These are phyloP conservation scores for Drosophila imparisetae DNA, from an alignment of 2,888 invertebrate genomes.

Conservation along the genomic window DNA sequence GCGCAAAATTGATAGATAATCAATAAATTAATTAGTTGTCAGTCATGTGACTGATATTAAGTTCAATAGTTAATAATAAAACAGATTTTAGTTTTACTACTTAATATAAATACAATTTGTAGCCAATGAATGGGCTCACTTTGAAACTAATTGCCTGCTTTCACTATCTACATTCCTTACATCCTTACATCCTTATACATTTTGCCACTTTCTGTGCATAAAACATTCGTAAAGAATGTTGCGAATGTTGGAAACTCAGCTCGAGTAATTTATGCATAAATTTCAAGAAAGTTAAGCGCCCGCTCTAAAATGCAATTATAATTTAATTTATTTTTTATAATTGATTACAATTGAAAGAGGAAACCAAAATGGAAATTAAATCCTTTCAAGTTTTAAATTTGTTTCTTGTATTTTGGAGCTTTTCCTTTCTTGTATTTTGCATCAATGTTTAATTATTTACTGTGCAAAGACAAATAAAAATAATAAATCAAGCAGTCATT, in stretches of 20 bases:
- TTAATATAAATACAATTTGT: not conserved
- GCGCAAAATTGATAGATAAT: not conserved
- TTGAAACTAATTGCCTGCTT: not conserved
- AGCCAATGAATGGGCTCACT: not conserved
- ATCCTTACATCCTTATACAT: not conserved
- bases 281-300: too few relatives aligned
- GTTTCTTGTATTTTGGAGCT: too few relatives aligned
- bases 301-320: too few relatives aligned
- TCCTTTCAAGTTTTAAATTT: too few relatives aligned
- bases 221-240: not conserved
- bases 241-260: too few relatives aligned
- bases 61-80: not conserved
- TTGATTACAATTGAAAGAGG: not conserved
- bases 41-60: not conserved
- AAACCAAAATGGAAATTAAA: not conserved
- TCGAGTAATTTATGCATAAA: too few relatives aligned
- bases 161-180: not conserved
- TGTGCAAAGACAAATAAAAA: not conserved
- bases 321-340: too few relatives aligned
- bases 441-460: not conserved
- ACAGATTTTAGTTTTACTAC: not conserved
- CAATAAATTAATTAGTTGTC: not conserved
- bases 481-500: not conserved
- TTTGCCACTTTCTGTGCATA: not conserved
- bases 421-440: too few relatives aligned